Conservation (phyloP, 1,140 invertebrate genomes). For the Drosophila nikananu region DNA sequence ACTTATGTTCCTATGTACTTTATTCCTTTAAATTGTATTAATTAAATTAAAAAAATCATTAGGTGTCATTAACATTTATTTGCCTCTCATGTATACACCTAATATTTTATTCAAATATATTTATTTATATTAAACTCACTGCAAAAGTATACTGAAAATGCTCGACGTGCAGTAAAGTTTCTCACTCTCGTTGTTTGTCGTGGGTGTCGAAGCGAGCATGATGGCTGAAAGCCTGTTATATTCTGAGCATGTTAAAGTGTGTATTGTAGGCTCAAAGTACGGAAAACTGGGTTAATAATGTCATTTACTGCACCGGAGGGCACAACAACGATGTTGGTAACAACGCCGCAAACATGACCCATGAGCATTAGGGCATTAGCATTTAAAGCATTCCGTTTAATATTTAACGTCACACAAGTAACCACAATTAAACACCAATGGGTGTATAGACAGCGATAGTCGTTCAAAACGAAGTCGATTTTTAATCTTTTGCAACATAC, state of each 20-base stretch:
- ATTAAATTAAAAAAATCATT: not conserved
- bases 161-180: not conserved
- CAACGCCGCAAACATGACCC: constrained; percentile 48
- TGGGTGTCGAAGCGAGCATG: constrained; percentile 74
- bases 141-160: not conserved
- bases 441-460: not conserved
- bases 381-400: constrained; percentile 51
- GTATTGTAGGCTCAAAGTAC: constrained; percentile 59
- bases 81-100: not conserved
- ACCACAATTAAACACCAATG: not conserved
- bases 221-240: constrained; percentile 35
- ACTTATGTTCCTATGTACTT: too few species aligned
- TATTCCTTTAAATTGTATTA: too few species aligned
- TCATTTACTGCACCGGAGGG: constrained; percentile 74
- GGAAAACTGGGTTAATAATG: constrained; percentile 80
- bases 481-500: constrained; percentile 10
- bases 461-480: not conserved
- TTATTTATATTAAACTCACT: not conserved
- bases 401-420: constrained; percentile 40
- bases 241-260: constrained; percentile 20
- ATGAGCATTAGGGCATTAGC: constrained; percentile 37
- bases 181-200: constrained; percentile 38
- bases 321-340: constrained; percentile 29
- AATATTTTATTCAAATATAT: not conserved
- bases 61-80: not conserved